These are phyloP conservation scores for Barnardius zonarius DNA, from an alignment of 2,113 vertebrate species.

Conservation along the genomic window DNA sequence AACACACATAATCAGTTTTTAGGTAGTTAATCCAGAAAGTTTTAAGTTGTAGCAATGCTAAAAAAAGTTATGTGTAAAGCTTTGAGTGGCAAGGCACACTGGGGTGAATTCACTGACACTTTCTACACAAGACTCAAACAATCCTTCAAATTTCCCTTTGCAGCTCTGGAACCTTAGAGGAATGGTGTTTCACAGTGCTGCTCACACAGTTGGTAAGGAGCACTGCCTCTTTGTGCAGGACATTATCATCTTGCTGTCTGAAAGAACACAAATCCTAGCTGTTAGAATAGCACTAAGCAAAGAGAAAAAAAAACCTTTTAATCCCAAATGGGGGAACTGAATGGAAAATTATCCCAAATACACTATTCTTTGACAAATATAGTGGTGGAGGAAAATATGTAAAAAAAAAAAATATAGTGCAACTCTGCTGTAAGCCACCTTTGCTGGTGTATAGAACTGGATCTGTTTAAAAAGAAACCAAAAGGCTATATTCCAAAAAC, in stretches of 20 bases:
- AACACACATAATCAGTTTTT: neutral
- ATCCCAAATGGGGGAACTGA: neutral
- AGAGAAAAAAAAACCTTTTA: neutral
- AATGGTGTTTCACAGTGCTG: accelerated
- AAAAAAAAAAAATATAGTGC: neutral
- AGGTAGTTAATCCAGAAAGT: neutral
- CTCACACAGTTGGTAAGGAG: accelerated
- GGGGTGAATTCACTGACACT: neutral
- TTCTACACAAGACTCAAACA: neutral
- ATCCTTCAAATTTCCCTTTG: neutral
- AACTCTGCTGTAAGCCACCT: neutral
- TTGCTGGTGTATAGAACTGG: neutral
- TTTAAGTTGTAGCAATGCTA: neutral
- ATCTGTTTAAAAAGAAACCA: neutral
- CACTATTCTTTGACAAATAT: neutral
- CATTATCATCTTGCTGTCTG: neutral
- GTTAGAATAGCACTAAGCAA: neutral
- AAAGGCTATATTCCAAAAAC: neutral
- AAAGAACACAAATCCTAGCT: neutral
- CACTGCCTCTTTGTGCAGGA: neutral
- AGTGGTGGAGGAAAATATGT: neutral
- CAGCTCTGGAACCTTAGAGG: neutral
- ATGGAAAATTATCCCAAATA: neutral
- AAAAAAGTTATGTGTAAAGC: neutral
- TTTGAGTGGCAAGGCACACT: neutral